Conservation (phyloP, 2,888 invertebrate species). For the Hermaeophaga mercurialis region DNA sequence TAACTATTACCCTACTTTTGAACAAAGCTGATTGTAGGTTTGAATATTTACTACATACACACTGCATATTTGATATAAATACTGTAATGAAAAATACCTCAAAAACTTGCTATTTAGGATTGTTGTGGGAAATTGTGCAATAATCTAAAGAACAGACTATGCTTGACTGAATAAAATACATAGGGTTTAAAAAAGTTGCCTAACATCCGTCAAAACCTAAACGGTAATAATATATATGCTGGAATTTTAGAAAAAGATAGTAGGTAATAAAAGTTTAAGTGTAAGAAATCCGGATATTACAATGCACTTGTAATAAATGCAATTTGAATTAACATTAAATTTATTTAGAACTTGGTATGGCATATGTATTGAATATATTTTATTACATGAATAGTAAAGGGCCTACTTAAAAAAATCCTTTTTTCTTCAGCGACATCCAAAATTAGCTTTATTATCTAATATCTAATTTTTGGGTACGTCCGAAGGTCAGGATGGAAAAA, state of each 20-base stretch:
- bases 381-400: no score
- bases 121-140: slow-evolving; percentile 6
- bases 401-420: no score
- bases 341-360: no score
- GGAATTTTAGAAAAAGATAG: slow-evolving; percentile 4
- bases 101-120: slow-evolving; percentile 6
- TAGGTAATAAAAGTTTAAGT: not conserved
- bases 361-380: no score
- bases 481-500: no score
- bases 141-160: not conserved
- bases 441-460: no score
- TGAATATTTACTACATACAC: not conserved
- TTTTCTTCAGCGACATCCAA: no score
- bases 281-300: slow-evolving; percentile 3
- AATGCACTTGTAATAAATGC: no score
- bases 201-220: slow-evolving; percentile 3
- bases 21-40: not conserved
- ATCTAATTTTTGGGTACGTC: no score
- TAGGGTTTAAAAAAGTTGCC: slow-evolving; percentile 4
- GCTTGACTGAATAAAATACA: slow-evolving; percentile 9
- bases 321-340: no score
- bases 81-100: slow-evolving; percentile 7
- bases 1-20: slow-evolving; percentile 10
- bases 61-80: not conserved
- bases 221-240: slow-evolving; percentile 7